Evolutionary conservation across 2,888 invertebrate species (phyloP), one percentile per base, ranked within the genome.

Genomic region (Apotomis turbidana): DNA sequence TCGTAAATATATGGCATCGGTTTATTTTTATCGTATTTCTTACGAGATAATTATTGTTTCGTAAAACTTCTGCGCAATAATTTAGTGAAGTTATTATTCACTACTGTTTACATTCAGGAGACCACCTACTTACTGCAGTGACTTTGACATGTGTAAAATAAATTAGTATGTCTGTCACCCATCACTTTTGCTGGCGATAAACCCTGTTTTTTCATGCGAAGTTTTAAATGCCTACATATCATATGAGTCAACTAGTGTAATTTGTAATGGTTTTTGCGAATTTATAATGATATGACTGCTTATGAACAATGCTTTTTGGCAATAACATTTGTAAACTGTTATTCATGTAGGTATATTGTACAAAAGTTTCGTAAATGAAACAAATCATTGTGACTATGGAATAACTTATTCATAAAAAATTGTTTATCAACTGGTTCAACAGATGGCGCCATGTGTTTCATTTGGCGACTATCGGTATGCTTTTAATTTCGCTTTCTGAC

Each of bases 1-100:
- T 78, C 76, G 75, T 78, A 77, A 79, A 87, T 88, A 88, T 87
- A 87, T 46, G 82, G 84, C 74, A 74, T 75, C 72, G 81, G 77
- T 88, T 88, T 87, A 87, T 84, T 81, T 74, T 73, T 72, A 80
- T 80, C 79, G 78, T 84, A 83, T 83, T 78, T 74, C 73, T 68
- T 72, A 58, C 13, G n/a, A 57, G 54, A 67, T 67, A 59, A 67
- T 72, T 72, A 52, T 54, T 54, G 52, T 58, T 46, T 46, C 46
- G 46, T 66, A 66, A 57, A 66, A 66, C 57, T 13, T 46, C 62
- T 49, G 58, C 60, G 55, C 38, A 59, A 51, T 68, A 68, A 68
- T 51, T 58, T 61, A 64, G 64, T 59, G 4, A 38, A 59, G 58
- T 70, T 64, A 70, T 70, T 64, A 59, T 52, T 58, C 67, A 68